A percentile compares a stretch with the other conserved stretches of the same genome.
Conservation (phyloP, 2,888 invertebrate genomes). For the Limnephilus marmoratus region DNA sequence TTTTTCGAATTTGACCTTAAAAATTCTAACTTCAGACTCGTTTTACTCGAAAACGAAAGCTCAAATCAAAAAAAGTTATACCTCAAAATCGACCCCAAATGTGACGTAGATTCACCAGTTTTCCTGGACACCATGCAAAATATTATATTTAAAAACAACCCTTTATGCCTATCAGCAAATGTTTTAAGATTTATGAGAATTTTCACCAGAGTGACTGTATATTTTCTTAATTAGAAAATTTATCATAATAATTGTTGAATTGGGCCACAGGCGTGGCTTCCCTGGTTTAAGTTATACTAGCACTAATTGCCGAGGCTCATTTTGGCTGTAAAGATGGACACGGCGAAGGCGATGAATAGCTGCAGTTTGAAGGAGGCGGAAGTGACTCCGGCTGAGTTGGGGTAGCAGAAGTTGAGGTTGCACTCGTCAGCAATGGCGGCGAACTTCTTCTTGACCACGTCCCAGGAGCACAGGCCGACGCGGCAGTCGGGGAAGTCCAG, state of each 20-base stretch:
- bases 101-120: no score
- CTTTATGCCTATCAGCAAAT: neutral
- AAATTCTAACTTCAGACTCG: no score
- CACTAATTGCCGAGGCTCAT: neutral
- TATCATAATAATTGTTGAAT: neutral
- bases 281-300: neutral
- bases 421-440: slow-evolving; percentile 77
- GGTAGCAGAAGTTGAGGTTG: slow-evolving; percentile 77
- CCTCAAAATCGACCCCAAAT: no score
- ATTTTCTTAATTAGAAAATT: neutral
- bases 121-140: no score
- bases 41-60: no score
- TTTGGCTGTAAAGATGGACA: slow-evolving; percentile 5
- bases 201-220: neutral
- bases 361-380: slow-evolving; percentile 28
- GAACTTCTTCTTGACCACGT: slow-evolving; percentile 80
- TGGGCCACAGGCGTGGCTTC: neutral
- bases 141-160: neutral
- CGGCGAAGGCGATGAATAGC: neutral
- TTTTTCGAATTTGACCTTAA: no score
- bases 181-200: neutral
- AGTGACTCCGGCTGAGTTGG: slow-evolving; percentile 67
- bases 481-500: slow-evolving; percentile 83
- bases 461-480: slow-evolving; percentile 88
- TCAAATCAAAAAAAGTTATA: no score